These are phyloP conservation scores for Archilochus colubris DNA, from an alignment of 2,113 vertebrate species.

Conservation along the genomic window DNA sequence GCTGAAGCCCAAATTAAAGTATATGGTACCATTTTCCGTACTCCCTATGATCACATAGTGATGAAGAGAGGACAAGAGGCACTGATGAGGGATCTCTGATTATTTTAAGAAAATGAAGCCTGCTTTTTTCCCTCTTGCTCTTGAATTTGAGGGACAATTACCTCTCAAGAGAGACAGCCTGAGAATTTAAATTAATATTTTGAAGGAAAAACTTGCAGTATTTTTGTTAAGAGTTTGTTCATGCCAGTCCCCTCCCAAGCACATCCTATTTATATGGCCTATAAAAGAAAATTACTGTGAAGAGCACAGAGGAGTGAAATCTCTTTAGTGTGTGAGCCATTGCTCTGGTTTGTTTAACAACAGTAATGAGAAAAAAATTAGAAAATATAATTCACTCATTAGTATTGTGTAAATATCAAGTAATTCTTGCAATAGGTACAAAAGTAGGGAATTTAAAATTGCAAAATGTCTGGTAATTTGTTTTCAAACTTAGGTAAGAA, in stretches of 20 bases:
- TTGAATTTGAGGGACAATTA: not conserved
- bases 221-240: not conserved
- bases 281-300: accelerated
- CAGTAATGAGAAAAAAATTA: not conserved
- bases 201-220: not conserved
- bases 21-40: not conserved
- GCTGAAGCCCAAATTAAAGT: not conserved
- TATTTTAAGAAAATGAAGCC: not conserved
- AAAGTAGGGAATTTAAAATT: not conserved
- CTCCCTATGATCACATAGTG: not conserved
- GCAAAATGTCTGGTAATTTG: not conserved
- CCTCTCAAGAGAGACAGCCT: not conserved
- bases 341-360: not conserved
- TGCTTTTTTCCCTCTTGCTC: not conserved
- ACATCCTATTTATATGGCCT: not conserved
- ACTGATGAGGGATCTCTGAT: not conserved
- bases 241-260: not conserved
- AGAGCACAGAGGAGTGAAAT: not conserved
- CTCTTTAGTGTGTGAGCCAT: not conserved
- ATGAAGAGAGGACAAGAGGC: not conserved
- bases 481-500: not conserved
- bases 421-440: not conserved
- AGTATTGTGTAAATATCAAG: not conserved
- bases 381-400: not conserved
- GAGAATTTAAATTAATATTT: not conserved